phyloP scores from a whole-genome alignment of 2,797 vertebrate genomes.

The Clarias platycephalus region DNA sequence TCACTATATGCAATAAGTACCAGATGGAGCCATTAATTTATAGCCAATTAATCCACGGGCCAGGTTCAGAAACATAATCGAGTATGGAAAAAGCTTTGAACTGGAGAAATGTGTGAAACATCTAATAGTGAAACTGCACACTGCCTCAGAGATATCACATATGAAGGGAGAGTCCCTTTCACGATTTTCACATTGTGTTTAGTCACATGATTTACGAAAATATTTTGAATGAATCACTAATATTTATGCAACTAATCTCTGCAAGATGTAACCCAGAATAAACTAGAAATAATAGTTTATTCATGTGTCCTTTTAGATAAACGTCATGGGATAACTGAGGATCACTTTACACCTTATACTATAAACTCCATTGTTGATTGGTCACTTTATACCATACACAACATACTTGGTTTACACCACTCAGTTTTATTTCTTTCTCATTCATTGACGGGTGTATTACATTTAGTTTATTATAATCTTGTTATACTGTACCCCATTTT shows the following conservation, averaged over 20 bases:
- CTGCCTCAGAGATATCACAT: no score
- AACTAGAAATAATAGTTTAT: constrained; percentile 15
- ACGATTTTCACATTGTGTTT: background rate
- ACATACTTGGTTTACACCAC: background rate
- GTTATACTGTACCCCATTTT: background rate
- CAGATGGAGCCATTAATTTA: no score
- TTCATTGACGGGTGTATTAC: background rate
- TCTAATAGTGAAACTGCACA: no score
- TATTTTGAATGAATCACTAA: constrained; percentile 16
- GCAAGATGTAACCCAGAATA: background rate
- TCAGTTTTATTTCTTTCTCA: background rate
- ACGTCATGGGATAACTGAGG: background rate
- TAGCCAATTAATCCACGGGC: no score
- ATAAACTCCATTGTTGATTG: background rate
- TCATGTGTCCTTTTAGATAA: constrained; percentile 15
- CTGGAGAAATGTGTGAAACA: no score
- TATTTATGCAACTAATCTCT: background rate
- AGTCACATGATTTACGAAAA: background rate
- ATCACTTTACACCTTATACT: background rate
- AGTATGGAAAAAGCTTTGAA: no score
- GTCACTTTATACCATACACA: background rate
- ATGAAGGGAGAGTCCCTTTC: no score
- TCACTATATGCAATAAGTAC: no score
- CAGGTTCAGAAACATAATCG: no score
- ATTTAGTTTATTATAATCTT: background rate